Evolutionary conservation across 1,140 invertebrate species (phyloP), one percentile per base, ranked within the genome.

Genomic region (Zophobas atratus): DNA sequence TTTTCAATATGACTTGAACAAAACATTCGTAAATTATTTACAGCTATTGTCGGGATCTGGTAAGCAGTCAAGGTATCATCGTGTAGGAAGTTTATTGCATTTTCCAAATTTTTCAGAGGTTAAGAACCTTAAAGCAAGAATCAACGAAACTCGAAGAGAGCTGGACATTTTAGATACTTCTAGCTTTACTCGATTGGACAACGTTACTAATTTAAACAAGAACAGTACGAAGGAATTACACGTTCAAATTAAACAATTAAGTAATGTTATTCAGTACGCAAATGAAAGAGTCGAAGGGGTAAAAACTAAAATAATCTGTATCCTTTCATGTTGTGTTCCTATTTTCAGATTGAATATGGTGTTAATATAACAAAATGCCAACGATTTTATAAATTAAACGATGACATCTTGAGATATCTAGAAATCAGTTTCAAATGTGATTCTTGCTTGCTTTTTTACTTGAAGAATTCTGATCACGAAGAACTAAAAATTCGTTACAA

Each of bases 201-300:
- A 51, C 34, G 74, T 49, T 8, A 34, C 33, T 46, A 79, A 20
- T 20, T 20, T 20, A 36, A 53, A 75, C 38, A 56, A 43, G 33
- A 74, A 41, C 8, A 63, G 49, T 71, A 46, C 70, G 1, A 63
- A 76, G 36, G 39, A 63, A 5, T 20, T 20, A 20, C 77, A 75
- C 34, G 20, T 77, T 33, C 73, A 63, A 53, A 49, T 32, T 1
- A 20, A 77, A 32, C 41, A 77, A 43, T 87, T 97, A 0, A 90
- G 91, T 38, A 90, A 93, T 82, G 92, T 93, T 85, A 95, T 97
- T 70, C 88, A 90, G 1, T 91, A 94, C 83, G 94, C 95, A 0
- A 89, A 91, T 80, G 95, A 97, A 86, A 92, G 92, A 6, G 95
- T 95, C 1, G 36, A 63, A 63, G 35, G 35, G 57, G 57, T 63